A percentile compares a stretch with the other conserved stretches of the same genome.
These are phyloP conservation scores for Agrilus cyanescens DNA, from an alignment of 2,888 invertebrate species.

Conservation along the genomic window DNA sequence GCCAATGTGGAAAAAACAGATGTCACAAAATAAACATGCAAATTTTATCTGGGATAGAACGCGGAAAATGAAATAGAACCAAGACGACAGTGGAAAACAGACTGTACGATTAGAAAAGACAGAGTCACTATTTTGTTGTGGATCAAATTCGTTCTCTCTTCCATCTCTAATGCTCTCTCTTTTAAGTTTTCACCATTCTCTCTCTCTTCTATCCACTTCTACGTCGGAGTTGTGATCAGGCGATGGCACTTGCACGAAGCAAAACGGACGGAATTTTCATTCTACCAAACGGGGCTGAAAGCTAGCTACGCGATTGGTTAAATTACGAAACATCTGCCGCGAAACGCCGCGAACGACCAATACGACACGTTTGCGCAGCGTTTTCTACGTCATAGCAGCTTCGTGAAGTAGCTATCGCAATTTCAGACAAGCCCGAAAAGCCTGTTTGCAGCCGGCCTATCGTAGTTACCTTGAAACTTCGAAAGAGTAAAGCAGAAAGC, in stretches of 20 bases:
- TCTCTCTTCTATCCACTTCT: conserved; percentile 37
- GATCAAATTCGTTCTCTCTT: conserved; percentile 41
- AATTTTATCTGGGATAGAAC: conserved; percentile 27
- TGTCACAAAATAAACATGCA: conserved; percentile 31
- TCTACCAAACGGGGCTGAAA: conserved; percentile 25
- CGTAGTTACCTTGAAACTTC: too few relatives aligned
- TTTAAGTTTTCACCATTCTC: conserved; percentile 39
- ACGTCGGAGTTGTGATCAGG: conserved; percentile 25
- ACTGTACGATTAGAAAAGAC: conserved; percentile 37
- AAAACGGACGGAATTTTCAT: conserved; percentile 21
- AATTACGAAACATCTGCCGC: conserved; percentile 13
- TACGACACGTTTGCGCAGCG: conserved; percentile 20
- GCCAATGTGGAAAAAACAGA: conserved; percentile 11
- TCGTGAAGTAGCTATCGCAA: conserved; percentile 11
- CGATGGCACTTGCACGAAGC: conserved; percentile 24
- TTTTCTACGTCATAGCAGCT: conserved; percentile 23
- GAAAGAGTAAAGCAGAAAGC: too few relatives aligned
- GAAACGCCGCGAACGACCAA: conserved; percentile 8
- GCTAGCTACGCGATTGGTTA: conserved; percentile 26
- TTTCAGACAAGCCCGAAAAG: neutral
- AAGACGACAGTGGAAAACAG: conserved; percentile 35
- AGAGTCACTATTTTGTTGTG: conserved; percentile 41
- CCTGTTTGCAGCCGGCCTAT: too few relatives aligned
- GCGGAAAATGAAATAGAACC: conserved; percentile 29
- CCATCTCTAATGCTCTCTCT: conserved; percentile 36